Conservation (phyloP, 2,888 invertebrate genomes). For the Shargacucullia verbasci region DNA sequence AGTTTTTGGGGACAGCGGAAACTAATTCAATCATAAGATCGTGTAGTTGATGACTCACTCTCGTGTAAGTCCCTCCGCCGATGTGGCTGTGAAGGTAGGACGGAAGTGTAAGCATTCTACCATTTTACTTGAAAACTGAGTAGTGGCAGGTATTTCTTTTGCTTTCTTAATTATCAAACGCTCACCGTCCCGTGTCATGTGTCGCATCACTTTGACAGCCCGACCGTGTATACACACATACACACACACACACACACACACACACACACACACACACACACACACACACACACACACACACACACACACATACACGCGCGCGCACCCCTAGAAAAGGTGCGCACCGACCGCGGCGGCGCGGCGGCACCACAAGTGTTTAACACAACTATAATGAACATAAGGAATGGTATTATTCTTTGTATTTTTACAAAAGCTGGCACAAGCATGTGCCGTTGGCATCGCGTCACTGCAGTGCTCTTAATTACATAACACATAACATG, state of each 20-base stretch:
- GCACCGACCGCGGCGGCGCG: too few relatives aligned
- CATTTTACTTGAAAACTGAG: background rate
- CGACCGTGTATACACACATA: conserved; percentile 23
- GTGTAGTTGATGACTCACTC: too few relatives aligned
- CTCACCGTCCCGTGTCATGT: background rate
- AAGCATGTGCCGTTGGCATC: too few relatives aligned
- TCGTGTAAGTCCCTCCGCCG: too few relatives aligned
- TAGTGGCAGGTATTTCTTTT: conserved; percentile 13
- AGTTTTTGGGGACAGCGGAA: too few relatives aligned
- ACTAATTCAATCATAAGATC: too few relatives aligned
- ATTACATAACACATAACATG: too few relatives aligned
- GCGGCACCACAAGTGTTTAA: too few relatives aligned
- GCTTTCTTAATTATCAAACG: conserved; percentile 10
- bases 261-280: too few relatives aligned
- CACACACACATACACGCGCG: too few relatives aligned
- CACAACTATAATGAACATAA: background rate
- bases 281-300: too few relatives aligned
- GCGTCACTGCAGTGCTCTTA: background rate
- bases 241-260: background rate
- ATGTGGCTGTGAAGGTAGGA: too few relatives aligned
- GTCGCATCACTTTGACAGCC: conserved; percentile 43
- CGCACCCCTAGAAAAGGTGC: background rate
- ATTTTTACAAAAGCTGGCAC: background rate
- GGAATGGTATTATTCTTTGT: background rate
- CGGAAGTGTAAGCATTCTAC: background rate